Evolutionary conservation across 2,113 vertebrate species (phyloP).

Genomic region (Delphinapterus leucas): DNA sequence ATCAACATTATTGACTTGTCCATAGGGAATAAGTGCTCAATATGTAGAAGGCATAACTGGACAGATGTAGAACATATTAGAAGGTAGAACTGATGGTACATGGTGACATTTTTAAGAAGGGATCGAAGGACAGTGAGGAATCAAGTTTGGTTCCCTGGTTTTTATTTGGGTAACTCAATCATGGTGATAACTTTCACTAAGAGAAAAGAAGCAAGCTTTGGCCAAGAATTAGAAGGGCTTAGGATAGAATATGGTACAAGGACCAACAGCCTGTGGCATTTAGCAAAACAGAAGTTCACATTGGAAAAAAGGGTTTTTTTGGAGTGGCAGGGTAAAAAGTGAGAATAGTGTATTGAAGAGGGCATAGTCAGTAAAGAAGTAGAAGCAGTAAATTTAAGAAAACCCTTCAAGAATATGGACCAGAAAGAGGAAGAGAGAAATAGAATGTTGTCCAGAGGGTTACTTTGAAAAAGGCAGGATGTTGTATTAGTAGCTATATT

Average conservation of each 20-base stretch:
- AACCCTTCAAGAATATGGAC: neutral
- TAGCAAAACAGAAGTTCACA: neutral
- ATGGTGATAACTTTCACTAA: neutral
- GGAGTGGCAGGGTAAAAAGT: neutral
- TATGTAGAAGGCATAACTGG: neutral
- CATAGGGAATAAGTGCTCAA: neutral
- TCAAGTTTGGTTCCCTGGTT: neutral
- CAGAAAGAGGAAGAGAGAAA: neutral
- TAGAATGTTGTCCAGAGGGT: neutral
- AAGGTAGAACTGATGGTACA: neutral
- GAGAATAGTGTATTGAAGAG: neutral
- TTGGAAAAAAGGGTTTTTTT: neutral
- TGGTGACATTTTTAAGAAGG: neutral
- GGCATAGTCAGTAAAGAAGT: neutral
- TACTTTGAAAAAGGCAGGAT: neutral
- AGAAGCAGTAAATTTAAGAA: neutral
- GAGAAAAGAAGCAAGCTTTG: neutral
- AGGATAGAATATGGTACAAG: neutral
- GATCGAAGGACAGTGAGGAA: neutral
- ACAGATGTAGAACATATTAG: neutral
- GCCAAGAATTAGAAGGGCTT: neutral
- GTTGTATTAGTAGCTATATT: neutral
- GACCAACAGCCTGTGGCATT: neutral
- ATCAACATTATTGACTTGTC: neutral
- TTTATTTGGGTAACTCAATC: neutral